A percentile compares a stretch with the other conserved stretches of the same genome.
Conservation (phyloP, 2,888 invertebrate species). For the Plagodis dolabraria region DNA sequence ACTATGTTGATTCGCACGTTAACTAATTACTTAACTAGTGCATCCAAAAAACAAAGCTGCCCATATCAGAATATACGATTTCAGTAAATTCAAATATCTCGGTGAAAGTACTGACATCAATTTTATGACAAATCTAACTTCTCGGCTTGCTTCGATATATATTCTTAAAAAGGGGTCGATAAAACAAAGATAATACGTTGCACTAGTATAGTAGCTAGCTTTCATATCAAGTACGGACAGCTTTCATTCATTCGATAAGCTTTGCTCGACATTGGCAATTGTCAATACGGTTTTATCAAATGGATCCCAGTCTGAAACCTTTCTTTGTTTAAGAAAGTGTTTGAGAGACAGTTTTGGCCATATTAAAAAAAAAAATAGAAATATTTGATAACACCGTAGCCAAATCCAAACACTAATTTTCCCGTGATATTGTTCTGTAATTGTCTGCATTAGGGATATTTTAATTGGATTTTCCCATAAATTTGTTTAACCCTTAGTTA, state of each 20-base stretch:
- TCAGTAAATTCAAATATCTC: no score
- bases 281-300: constrained; percentile 3
- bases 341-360: no score
- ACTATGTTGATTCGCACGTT: constrained; percentile 49
- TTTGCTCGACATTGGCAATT: constrained; percentile 5
- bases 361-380: no score
- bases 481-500: constrained; percentile 29
- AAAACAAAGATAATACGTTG: not conserved
- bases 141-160: no score
- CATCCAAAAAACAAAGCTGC: not conserved
- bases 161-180: no score
- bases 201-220: constrained; percentile 5
- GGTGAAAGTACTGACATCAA: no score
- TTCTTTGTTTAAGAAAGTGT: no score
- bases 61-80: no score
- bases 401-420: constrained; percentile 8
- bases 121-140: no score
- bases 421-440: no score
- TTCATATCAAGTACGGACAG: constrained; percentile 4
- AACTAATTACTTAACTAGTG: constrained; percentile 22
- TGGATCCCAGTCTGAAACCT: no score
- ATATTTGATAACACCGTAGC: not conserved
- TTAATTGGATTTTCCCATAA: constrained; percentile 1
- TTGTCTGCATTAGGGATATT: no score
- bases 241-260: constrained; percentile 17